Evolutionary conservation across 2,797 vertebrate species (phyloP).

Genomic region (Semotilus atromaculatus): DNA sequence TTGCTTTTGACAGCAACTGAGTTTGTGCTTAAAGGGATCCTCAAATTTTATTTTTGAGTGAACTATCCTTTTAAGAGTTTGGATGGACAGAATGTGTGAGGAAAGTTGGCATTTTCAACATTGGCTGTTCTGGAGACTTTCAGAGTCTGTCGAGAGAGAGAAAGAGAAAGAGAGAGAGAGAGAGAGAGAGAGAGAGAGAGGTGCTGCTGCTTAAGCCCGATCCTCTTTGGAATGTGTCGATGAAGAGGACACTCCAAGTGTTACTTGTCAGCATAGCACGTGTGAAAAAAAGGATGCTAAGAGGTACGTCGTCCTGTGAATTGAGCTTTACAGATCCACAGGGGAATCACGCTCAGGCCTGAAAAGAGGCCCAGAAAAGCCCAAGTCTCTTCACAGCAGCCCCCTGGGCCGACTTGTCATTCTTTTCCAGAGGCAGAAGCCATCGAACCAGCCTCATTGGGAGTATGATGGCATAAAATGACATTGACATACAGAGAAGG

Average conservation of each 20-base stretch:
- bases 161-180: constrained; percentile 6
- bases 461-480: constrained; percentile 28
- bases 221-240: constrained; percentile 78
- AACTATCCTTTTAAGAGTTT: neutral
- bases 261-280: constrained; percentile 74
- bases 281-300: constrained; percentile 77
- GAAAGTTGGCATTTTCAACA: constrained; percentile 52
- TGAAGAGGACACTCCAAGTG: constrained; percentile 81
- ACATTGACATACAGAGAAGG: neutral
- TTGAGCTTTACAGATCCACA: constrained; percentile 48
- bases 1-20: neutral
- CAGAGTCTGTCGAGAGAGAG: constrained; percentile 67
- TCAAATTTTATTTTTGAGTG: neutral
- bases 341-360: constrained; percentile 74
- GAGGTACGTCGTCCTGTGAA: constrained; percentile 64
- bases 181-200: constrained; percentile 32
- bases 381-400: constrained; percentile 73
- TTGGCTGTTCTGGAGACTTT: constrained; percentile 67
- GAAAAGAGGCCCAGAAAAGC: constrained; percentile 78
- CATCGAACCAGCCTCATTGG: constrained; percentile 72
- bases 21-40: neutral
- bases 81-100: constrained; percentile 33
- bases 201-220: constrained; percentile 62
- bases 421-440: constrained; percentile 73
- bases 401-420: constrained; percentile 74